Base-by-base conservation (phyloP, 2,888 invertebrate genomes). In the Smittia aterrima region DNA sequence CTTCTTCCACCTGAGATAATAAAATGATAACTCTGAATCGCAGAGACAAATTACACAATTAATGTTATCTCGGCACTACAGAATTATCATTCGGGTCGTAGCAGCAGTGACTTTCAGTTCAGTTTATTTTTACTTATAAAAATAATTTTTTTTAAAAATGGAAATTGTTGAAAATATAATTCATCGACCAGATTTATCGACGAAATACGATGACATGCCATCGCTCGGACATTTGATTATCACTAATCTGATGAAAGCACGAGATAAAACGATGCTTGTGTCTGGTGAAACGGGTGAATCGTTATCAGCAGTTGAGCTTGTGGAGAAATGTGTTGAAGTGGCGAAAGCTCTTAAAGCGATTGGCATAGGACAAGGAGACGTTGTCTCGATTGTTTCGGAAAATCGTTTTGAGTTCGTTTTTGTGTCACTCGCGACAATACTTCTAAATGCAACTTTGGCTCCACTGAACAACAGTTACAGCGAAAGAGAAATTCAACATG, bases 371-470 rank as follows among this genome's bases (percentile, higher is more conserved):
- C 38, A 16, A 9, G 54, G 54, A 0, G 71, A 75, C 32, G 41
- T 22, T 1, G 27, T 75, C 13, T 47, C 64, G 13, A 70, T 75
- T 9, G 47, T 58, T 1, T 75, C 58, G 9, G 75, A 75, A 38
- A 75, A 71, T 54, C 71, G 75, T 22, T 71, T 75, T 53, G 75
- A 75, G 53, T 75, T 71, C 47, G 41, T 24, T 24, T 70, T 32
- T 22, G 24, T 58, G 11, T 13, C 53, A 13, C 58, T 72, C 32
- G 72, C 38, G 11, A 64, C 32, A 11, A 9, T 72, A 22, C 20
- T 40, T 7, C 1, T 54, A 0, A 62, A 62, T 22, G 54, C 20
- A 6, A 64, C 47, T 1, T 4, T 75, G n/a, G 53, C 71, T 1
- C 75, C 75, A 9, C n/a, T 71, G 1, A 75, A 75, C 71, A 25